Conservation (phyloP, 2,797 vertebrate genomes). For the Smutsia gigantea region DNA sequence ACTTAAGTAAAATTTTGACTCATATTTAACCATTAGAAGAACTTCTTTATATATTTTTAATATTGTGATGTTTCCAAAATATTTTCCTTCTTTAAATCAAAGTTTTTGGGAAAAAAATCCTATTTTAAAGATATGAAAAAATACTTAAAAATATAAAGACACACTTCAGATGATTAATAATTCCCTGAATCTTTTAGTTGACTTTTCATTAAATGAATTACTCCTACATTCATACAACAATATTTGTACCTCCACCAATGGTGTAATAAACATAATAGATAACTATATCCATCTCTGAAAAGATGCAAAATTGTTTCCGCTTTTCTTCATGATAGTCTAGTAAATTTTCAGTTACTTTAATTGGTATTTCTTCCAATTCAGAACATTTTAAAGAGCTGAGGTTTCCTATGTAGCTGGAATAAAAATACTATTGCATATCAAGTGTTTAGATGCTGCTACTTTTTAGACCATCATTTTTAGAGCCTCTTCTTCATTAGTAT, state of each 20-base stretch:
- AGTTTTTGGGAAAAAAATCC: background rate
- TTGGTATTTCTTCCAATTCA: background rate
- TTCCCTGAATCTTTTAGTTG: background rate
- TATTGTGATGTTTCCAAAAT: constrained; percentile 24
- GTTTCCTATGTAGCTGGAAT: background rate
- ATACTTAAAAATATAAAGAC: background rate
- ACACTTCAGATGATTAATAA: background rate
- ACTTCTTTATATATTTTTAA: background rate
- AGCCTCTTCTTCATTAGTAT: background rate
- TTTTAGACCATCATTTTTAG: background rate
- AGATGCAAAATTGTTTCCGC: background rate
- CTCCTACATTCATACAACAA: background rate
- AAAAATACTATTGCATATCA: background rate
- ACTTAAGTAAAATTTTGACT: background rate
- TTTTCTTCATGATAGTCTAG: background rate
- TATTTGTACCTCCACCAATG: background rate
- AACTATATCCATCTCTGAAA: background rate
- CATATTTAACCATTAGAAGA: constrained; percentile 15
- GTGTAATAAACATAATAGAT: background rate
- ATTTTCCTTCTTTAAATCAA: background rate
- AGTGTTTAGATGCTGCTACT: background rate
- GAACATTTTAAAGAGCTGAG: background rate
- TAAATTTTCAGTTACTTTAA: background rate
- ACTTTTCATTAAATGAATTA: background rate
- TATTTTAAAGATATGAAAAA: background rate